Evolutionary conservation across 2,113 vertebrate species (phyloP).

Genomic region (Embiotoca jacksoni): DNA sequence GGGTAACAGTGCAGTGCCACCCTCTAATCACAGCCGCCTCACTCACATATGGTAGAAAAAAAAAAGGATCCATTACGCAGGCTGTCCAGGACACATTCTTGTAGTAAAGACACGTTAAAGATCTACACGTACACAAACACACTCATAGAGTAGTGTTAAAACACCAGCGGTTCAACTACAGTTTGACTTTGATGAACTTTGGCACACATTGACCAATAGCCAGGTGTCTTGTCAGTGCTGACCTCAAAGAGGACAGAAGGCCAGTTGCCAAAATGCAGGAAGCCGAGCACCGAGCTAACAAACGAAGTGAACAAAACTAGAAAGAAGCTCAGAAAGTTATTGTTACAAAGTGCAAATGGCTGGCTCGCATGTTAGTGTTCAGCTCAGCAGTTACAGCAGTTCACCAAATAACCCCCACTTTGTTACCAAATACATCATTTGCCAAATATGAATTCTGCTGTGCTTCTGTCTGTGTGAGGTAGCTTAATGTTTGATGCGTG

Average conservation of each 20-base stretch:
- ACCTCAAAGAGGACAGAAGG: neutral
- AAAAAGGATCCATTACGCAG: neutral
- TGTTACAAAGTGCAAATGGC: neutral
- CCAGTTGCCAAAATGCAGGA: neutral
- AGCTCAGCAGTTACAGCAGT: neutral
- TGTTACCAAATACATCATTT: too few relatives aligned
- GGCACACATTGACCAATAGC: neutral
- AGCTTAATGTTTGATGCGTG: neutral
- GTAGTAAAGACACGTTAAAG: too few relatives aligned
- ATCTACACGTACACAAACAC: neutral
- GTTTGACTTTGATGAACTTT: neutral
- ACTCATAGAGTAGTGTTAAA: neutral
- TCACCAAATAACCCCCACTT: neutral
- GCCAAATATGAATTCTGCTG: neutral
- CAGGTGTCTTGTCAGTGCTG: neutral
- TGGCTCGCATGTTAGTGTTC: neutral
- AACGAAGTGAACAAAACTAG: neutral
- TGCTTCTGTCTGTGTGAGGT: neutral
- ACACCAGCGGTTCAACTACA: neutral
- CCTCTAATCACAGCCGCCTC: slow-evolving; percentile 77
- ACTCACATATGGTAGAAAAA: slow-evolving; percentile 38
- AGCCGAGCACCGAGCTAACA: neutral
- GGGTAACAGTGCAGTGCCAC: slow-evolving; percentile 50
- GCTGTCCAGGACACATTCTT: slow-evolving; percentile 1
- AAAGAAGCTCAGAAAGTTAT: neutral